These are phyloP conservation scores for Cynodonichthys magdalenae DNA, from an alignment of 2,797 vertebrate species.

Conservation along the genomic window DNA sequence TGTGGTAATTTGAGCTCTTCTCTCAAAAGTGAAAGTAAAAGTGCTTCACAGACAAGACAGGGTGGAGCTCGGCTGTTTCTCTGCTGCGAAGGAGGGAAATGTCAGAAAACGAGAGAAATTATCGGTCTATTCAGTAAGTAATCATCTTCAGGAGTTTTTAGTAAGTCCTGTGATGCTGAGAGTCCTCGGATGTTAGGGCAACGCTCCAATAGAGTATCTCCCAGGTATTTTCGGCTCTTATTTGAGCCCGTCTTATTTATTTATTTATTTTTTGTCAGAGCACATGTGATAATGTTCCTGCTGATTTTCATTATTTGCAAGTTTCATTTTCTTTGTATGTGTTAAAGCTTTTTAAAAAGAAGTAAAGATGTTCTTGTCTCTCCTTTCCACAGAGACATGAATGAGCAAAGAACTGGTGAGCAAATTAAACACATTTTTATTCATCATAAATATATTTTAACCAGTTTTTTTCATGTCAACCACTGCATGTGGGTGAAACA, in stretches of 20 bases:
- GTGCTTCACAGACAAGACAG: neutral
- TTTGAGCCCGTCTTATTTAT: neutral
- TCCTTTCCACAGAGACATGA: neutral
- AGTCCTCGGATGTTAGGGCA: neutral
- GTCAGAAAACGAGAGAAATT: rapidly evolving
- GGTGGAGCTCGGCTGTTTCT: neutral
- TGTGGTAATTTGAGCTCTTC: no score
- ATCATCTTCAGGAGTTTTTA: neutral
- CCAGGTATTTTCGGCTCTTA: neutral
- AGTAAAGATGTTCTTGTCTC: neutral
- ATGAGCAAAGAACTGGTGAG: neutral
- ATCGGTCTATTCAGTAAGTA: conserved; percentile 1
- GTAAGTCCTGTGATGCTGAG: no score
- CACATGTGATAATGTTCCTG: neutral
- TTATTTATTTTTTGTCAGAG: neutral
- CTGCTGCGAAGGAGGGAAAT: rapidly evolving
- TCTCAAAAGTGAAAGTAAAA: conserved; percentile 30
- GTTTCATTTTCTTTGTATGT: neutral
- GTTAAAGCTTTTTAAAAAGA: no score
- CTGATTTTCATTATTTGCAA: neutral
- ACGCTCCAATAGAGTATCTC: neutral
- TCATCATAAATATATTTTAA: no score
- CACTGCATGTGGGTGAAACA: neutral
- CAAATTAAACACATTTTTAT: neutral
- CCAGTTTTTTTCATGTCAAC: no score